Percentiles rank a stretch among this genome's conserved stretches.
Conservation (phyloP, 2,113 vertebrate species). For the Gasterosteus nipponicus region DNA sequence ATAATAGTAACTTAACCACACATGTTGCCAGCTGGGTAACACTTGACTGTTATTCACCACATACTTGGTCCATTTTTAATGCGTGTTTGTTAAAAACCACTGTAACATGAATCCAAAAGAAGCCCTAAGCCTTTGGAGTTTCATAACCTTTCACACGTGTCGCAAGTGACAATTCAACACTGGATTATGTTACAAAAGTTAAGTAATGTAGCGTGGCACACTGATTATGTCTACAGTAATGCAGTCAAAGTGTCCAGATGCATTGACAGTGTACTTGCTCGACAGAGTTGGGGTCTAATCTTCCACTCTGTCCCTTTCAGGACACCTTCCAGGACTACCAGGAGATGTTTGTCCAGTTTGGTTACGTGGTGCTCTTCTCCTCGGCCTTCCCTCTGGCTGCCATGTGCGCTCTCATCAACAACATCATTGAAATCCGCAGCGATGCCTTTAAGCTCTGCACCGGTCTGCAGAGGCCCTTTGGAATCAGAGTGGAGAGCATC, state of each 20-base stretch:
- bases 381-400: constrained; percentile 95
- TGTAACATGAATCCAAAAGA: background rate
- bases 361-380: constrained; percentile 97
- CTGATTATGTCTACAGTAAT: background rate
- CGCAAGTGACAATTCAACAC: background rate
- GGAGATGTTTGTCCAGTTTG: constrained; percentile 99
- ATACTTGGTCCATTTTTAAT: background rate
- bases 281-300: constrained; percentile 1
- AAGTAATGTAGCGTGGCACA: background rate
- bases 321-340: constrained; percentile 98
- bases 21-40: background rate
- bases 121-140: background rate
- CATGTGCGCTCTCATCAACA: constrained; percentile 94
- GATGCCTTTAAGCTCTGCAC: constrained; percentile 97
- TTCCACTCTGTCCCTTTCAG: constrained; percentile 70
- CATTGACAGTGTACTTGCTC: background rate
- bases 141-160: background rate
- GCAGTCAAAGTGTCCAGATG: too few relatives aligned
- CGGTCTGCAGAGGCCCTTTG: constrained; percentile 93
- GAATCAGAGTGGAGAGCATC: constrained; percentile 90
- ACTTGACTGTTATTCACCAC: background rate
- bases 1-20: background rate
- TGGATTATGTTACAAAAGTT: background rate
- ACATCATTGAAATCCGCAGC: constrained; percentile 96
- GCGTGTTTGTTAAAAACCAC: background rate